Conservation (phyloP, 2,113 vertebrate species). For the Chrysochloris asiatica region DNA sequence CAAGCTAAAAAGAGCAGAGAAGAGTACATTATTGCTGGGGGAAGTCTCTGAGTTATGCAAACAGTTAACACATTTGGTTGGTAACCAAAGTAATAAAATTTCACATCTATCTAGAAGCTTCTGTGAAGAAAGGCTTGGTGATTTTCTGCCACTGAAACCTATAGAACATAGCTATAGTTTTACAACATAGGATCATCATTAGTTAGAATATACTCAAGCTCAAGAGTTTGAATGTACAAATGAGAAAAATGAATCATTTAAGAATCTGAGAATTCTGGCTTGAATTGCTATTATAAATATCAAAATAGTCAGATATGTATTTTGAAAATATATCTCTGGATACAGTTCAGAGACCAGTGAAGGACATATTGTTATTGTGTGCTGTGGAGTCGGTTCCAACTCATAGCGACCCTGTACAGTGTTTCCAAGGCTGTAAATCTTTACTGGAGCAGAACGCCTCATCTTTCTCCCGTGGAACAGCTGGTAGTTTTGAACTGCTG, state of each 20-base stretch:
- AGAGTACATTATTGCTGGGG: background rate
- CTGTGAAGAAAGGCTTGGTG: background rate
- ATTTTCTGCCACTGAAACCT: background rate
- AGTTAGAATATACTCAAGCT: background rate
- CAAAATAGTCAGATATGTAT: background rate
- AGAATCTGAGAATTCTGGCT: background rate
- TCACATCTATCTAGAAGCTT: background rate
- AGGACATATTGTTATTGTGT: too few species aligned
- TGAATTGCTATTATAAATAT: too few species aligned
- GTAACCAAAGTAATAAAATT: background rate
- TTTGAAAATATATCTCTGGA: background rate
- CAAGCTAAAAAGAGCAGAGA: background rate
- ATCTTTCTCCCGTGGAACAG: too few species aligned
- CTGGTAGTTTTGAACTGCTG: too few species aligned
- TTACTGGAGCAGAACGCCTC: too few species aligned
- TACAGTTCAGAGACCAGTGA: background rate
- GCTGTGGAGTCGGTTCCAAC: too few species aligned
- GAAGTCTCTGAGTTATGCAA: background rate
- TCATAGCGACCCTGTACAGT: too few species aligned
- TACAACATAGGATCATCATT: background rate
- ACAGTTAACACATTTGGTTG: background rate
- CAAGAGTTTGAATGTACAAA: background rate
- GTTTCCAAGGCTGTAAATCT: too few species aligned
- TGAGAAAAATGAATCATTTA: background rate
- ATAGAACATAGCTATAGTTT: background rate